Conservation (phyloP, 1,140 invertebrate species). For the Rhizoglyphus robini region DNA sequence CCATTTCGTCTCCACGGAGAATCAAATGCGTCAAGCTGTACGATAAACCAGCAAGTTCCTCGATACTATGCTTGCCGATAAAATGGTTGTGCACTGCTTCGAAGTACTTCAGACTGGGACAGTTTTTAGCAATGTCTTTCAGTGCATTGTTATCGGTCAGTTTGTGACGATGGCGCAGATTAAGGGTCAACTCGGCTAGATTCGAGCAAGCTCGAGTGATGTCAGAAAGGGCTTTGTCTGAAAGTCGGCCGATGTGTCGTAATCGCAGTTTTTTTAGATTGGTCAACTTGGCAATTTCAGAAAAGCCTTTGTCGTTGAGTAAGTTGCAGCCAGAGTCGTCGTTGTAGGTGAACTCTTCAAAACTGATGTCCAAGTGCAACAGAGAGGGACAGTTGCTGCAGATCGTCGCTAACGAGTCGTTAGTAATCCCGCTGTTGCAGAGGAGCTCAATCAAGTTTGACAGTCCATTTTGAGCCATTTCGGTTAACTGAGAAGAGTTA, state of each 20-base stretch:
- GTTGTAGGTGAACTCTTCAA: slow-evolving; percentile 12
- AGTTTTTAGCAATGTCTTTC: not conserved
- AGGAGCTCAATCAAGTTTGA: slow-evolving; percentile 1
- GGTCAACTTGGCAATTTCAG: not conserved
- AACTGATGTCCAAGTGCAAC: slow-evolving; percentile 14
- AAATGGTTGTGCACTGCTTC: slow-evolving; percentile 18
- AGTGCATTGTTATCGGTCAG: slow-evolving; percentile 9
- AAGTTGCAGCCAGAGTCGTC: not conserved
- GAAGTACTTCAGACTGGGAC: slow-evolving; percentile 5
- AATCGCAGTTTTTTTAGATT: not conserved
- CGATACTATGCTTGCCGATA: not conserved
- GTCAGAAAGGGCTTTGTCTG: not conserved
- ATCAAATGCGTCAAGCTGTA: not conserved
- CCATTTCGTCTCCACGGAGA: slow-evolving; percentile 6
- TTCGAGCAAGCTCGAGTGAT: not conserved
- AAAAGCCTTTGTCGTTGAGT: not conserved
- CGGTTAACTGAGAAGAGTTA: not conserved
- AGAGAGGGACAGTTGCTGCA: slow-evolving; percentile 7
- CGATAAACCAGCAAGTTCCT: not conserved
- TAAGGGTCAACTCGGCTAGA: slow-evolving; percentile 1
- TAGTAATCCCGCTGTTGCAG: slow-evolving; percentile 12
- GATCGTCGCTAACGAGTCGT: not conserved
- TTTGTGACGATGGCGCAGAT: slow-evolving; percentile 13
- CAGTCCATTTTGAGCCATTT: not conserved
- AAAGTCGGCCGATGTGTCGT: slow-evolving; percentile 10